Conservation (phyloP, 2,888 invertebrate species). For the Drosophila mettleri region DNA sequence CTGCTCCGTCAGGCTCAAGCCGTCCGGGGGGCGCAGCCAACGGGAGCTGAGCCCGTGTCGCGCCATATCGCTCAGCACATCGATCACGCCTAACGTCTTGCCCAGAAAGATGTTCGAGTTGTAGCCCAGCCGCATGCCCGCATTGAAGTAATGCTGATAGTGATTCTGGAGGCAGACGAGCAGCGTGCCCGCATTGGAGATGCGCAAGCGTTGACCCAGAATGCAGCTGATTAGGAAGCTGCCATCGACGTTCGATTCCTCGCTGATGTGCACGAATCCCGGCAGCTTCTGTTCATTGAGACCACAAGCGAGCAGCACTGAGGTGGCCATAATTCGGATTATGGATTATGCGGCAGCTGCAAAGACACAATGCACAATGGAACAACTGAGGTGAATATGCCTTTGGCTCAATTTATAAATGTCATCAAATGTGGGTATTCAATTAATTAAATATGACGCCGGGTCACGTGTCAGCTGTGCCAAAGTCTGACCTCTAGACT, state of each 20-base stretch:
- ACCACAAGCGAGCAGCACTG: slow-evolving; percentile 88
- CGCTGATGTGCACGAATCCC: slow-evolving; percentile 88
- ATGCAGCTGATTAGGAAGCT: slow-evolving; percentile 90
- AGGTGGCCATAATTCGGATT: slow-evolving; percentile 87
- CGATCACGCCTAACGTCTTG: slow-evolving; percentile 86
- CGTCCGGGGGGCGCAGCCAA: slow-evolving; percentile 73
- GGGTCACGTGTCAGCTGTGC: slow-evolving; percentile 64
- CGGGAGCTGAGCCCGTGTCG: slow-evolving; percentile 83
- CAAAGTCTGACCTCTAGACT: slow-evolving; percentile 41
- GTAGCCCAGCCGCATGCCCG: slow-evolving; percentile 90
- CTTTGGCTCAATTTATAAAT: slow-evolving; percentile 67
- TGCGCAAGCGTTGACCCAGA: slow-evolving; percentile 87
- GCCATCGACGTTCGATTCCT: slow-evolving; percentile 89
- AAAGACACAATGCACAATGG: slow-evolving; percentile 30
- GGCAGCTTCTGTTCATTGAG: slow-evolving; percentile 87
- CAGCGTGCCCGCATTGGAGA: slow-evolving; percentile 87
- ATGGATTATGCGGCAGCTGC: slow-evolving; percentile 36
- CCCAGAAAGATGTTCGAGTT: slow-evolving; percentile 87
- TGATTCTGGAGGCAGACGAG: slow-evolving; percentile 90
- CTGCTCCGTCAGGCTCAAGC: slow-evolving; percentile 82
- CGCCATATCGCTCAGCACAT: slow-evolving; percentile 86
- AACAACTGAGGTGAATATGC: slow-evolving; percentile 37
- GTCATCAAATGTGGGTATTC: slow-evolving; percentile 57
- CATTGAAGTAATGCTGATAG: slow-evolving; percentile 90
- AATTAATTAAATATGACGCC: slow-evolving; percentile 63